Evolutionary conservation across 2,113 vertebrate species (phyloP), one percentile per base, ranked within the genome.

Genomic region (Calidris pygmaea): DNA sequence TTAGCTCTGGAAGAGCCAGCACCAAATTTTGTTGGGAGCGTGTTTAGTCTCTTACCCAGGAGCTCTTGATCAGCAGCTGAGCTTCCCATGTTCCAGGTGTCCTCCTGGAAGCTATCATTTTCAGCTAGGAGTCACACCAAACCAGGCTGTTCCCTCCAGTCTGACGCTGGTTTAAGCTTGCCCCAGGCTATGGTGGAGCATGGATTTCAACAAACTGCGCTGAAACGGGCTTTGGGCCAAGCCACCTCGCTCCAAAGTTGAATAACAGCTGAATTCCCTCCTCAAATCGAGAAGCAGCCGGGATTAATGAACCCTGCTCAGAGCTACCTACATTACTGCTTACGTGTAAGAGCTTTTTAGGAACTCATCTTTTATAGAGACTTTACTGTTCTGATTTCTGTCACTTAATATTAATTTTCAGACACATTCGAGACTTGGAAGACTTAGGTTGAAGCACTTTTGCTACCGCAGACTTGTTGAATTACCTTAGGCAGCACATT

Each of bases 221-320:
- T 72, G 70, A 24, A 17, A 48, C 29, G 63, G 94, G 95, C 91
- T 92, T n/a, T 29, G 62, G 83, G 86, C 92, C 94, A 93, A 82
- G 74, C 76, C 83, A 77, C 81, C 80, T 70, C 22, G 12, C 66
- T 95, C 89, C 71, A 41, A 32, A 89, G 66, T 3, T 63, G 66
- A 93, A 27, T 58, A 90, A 81, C 76, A 87, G 79, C 90, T 96
- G 83, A 95, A 91, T 72, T 95, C 66, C 80, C 80, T 85, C 66
- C 84, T 79, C 66, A 73, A 58, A 82, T 26, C 70, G 56, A 93
- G 70, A 89, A 87, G 77, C 74, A 78, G 50, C 39, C 53, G 76
- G 89, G 62, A 91, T 93, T 96, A 96, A 91, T 89, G 84, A 79
- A 39, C 37, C 39, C 84, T 65, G 8, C 10, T 90, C 59, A 86